A percentile compares a stretch with the other conserved stretches of the same genome.
Conservation (phyloP, 2,888 invertebrate genomes). For the Lycia hirtaria region DNA sequence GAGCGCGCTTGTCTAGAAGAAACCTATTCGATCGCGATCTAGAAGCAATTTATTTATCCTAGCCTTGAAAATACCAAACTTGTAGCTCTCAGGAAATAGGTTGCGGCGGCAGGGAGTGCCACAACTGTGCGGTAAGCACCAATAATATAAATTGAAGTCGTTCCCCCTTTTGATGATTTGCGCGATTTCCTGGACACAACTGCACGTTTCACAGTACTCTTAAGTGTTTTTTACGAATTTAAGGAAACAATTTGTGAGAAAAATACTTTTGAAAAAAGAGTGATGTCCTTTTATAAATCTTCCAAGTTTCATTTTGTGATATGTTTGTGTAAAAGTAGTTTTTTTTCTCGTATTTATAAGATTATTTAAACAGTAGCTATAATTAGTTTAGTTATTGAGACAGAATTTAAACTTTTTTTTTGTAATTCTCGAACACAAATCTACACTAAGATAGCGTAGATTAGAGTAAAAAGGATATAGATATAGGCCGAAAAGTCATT, state of each 20-base stretch:
- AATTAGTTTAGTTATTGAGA: conserved; percentile 11
- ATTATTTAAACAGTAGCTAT: conserved; percentile 3
- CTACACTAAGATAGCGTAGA: no score
- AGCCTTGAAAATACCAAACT: no score
- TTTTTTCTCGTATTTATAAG: conserved; percentile 23
- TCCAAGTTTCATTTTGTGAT: conserved; percentile 62
- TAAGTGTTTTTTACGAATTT: conserved; percentile 40
- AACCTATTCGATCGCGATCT: no score
- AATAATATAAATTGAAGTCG: conserved; percentile 39
- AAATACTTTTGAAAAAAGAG: conserved; percentile 21
- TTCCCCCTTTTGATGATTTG: no score
- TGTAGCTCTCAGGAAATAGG: no score
- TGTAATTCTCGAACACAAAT: no score
- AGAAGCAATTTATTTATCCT: no score
- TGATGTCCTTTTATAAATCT: conserved; percentile 51
- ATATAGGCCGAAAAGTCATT: not conserved
- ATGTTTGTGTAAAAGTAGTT: conserved; percentile 45
- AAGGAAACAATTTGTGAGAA: conserved; percentile 34
- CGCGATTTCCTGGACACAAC: no score
- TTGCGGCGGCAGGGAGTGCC: no score
- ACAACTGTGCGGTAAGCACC: no score
- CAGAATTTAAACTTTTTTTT: not conserved
- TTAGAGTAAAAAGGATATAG: not conserved
- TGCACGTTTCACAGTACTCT: conserved; percentile 40
- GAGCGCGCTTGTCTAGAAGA: no score